Percentiles rank a stretch among this genome's conserved stretches.
These are phyloP conservation scores for Drosophila insularis DNA, from an alignment of 1,140 invertebrate genomes.

Conservation along the genomic window DNA sequence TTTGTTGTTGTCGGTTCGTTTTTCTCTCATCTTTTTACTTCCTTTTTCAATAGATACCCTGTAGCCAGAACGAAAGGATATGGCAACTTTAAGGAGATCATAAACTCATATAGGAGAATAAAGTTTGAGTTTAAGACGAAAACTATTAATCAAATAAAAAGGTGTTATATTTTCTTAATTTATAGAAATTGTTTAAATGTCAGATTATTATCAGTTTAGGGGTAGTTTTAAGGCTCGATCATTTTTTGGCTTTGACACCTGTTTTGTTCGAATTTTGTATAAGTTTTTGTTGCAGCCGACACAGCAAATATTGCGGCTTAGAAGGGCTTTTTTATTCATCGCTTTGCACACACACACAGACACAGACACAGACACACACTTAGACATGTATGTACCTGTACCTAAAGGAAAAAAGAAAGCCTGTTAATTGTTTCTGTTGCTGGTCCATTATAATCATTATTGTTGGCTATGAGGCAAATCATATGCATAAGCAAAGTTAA, in stretches of 20 bases:
- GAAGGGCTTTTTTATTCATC: constrained; percentile 47
- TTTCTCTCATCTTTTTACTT: constrained; percentile 20
- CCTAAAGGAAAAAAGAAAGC: too few relatives aligned
- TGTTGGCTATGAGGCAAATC: constrained; percentile 16
- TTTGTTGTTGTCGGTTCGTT: constrained; percentile 24
- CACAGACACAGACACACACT: too few relatives aligned
- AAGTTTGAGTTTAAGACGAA: too few relatives aligned
- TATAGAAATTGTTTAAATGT: too few relatives aligned
- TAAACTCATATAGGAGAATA: too few relatives aligned
- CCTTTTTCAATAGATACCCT: too few relatives aligned
- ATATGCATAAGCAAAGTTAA: constrained; percentile 40
- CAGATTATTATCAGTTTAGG: too few relatives aligned
- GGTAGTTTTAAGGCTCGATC: not conserved
- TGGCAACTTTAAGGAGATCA: too few relatives aligned
- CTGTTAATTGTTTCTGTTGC: constrained; percentile 20
- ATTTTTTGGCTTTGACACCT: not conserved
- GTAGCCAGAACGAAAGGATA: too few relatives aligned
- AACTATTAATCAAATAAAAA: too few relatives aligned
- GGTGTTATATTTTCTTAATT: too few relatives aligned
- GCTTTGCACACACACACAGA: not conserved
- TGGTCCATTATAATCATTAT: constrained; percentile 29
- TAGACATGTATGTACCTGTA: too few relatives aligned
- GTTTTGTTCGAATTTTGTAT: constrained; percentile 4
- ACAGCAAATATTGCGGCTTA: constrained; percentile 67
- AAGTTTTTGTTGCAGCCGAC: constrained; percentile 31